Base-by-base conservation (phyloP, 2,888 invertebrate species). In the Frankliniella intonsa region DNA sequence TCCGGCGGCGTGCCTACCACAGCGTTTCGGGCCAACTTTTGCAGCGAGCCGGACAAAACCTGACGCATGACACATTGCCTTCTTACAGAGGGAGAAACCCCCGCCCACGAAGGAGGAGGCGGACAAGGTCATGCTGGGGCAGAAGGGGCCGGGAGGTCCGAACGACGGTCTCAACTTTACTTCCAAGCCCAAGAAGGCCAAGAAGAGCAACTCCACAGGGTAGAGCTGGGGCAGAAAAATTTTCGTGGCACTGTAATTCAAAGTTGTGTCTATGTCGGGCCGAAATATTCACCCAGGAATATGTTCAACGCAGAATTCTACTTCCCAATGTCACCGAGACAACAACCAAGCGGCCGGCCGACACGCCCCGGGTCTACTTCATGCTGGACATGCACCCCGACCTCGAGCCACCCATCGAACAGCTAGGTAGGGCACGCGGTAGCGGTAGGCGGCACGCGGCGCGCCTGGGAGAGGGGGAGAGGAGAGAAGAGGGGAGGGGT, bases 371-470 rank as follows among this genome's bases (percentile, higher is more conserved):
- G 50, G 91, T 92, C 19, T 92, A 90, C 86, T 92, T 92, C 85
- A 87, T 91, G 81, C 89, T 93, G 79, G 92, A 93, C 87, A 93
- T 94, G 89, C 94, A 94, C 86, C 92, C 92, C 49, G 93, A 93
- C 87, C 89, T 94, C 84, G 93, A 92, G 80, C 93, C 93, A 85
- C 93, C 94, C 11, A 92, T 91, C 81, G 94, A 94, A 88, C 93
- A 93, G 86, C 89, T 94, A 83, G 94, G 94, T 81, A 83, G 80
- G 80, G 27, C 55, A 55, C 55, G 38, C 38, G 2, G 38, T 38
- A 5, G 38, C 38, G 38, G 38, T n/a, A n/a, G n/a, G n/a, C n/a
- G n/a, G n/a, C n/a, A n/a, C n/a, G n/a, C n/a, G n/a, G n/a, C n/a
- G n/a, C n/a, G n/a, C n/a, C n/a, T n/a, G n/a, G n/a, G n/a, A n/a